A percentile compares a stretch with the other conserved stretches of the same genome.
Conservation (phyloP, 2,797 vertebrate species). For the Delichon dasypus region DNA sequence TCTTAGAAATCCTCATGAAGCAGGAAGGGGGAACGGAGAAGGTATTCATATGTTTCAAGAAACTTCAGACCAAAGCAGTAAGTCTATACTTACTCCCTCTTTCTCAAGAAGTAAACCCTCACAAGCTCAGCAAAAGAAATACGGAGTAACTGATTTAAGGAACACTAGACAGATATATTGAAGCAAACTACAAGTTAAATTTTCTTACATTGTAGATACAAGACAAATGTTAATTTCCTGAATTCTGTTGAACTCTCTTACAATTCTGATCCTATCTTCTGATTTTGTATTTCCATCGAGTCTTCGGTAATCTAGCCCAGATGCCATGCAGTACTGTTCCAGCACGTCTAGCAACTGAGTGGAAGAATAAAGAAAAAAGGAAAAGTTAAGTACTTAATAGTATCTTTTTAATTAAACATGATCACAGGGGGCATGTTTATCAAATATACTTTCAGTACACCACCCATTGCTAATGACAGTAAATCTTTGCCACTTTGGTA, state of each 20-base stretch:
- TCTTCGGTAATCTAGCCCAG: conserved; percentile 90
- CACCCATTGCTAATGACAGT: background rate
- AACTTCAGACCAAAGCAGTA: background rate
- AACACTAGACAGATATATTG: background rate
- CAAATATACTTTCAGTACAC: background rate
- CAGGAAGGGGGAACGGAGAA: background rate
- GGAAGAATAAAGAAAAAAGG: background rate
- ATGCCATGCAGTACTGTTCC: conserved; percentile 93
- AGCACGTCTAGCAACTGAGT: conserved; percentile 88
- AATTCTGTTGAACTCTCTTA: conserved; percentile 90
- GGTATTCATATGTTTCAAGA: background rate
- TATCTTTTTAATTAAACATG: background rate
- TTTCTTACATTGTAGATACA: conserved; percentile 94
- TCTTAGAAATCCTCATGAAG: background rate
- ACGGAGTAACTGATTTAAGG: background rate
- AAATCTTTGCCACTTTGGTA: background rate
- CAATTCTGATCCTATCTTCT: conserved; percentile 89
- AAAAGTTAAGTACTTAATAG: background rate
- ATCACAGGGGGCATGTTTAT: background rate
- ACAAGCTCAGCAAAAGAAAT: conserved; percentile 18
- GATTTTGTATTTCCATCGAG: conserved; percentile 92
- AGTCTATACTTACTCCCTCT: background rate
- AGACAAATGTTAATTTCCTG: conserved; percentile 90
- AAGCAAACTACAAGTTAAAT: background rate
- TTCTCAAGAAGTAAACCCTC: conserved; percentile 11